Evolutionary conservation across 1,140 invertebrate species (phyloP).

Genomic region (Drosophila pallidifrons): DNA sequence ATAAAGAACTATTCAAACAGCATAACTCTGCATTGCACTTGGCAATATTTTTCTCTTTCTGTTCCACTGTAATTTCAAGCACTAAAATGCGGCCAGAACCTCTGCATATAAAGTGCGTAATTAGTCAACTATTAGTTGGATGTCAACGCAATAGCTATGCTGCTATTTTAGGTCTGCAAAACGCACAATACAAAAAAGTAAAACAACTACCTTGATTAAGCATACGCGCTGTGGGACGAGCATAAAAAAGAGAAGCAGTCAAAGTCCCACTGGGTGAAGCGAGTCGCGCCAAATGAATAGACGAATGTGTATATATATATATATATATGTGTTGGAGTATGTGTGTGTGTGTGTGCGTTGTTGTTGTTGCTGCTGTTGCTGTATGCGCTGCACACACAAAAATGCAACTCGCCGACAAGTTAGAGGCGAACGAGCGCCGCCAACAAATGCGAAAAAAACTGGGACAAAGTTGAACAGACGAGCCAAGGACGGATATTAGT

Average conservation of each 20-base stretch:
- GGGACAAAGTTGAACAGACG: conserved; percentile 85
- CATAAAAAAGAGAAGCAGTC: background rate
- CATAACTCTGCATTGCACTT: too few relatives aligned
- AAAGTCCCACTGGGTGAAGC: conserved; percentile 34
- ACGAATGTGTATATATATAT: conserved; percentile 49
- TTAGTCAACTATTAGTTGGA: too few relatives aligned
- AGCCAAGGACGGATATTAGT: conserved; percentile 85
- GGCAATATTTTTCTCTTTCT: too few relatives aligned
- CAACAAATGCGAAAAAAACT: conserved; percentile 85
- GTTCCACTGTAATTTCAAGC: too few relatives aligned
- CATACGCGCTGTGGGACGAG: background rate
- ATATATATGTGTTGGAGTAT: conserved; percentile 48
- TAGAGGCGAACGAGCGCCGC: conserved; percentile 78
- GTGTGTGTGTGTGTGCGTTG: conserved; percentile 14
- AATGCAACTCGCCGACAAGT: conserved; percentile 77
- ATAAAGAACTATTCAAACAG: too few relatives aligned
- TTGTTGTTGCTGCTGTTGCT: conserved; percentile 19
- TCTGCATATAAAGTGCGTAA: too few relatives aligned
- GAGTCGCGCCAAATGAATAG: conserved; percentile 79
- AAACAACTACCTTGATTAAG: background rate
- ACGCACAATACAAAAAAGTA: background rate
- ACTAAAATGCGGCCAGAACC: too few relatives aligned
- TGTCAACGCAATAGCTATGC: background rate
- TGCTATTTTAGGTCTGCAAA: background rate
- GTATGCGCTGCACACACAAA: conserved; percentile 53